These are phyloP conservation scores for Pegoplata infirma DNA, from an alignment of 2,888 invertebrate species.

Conservation along the genomic window DNA sequence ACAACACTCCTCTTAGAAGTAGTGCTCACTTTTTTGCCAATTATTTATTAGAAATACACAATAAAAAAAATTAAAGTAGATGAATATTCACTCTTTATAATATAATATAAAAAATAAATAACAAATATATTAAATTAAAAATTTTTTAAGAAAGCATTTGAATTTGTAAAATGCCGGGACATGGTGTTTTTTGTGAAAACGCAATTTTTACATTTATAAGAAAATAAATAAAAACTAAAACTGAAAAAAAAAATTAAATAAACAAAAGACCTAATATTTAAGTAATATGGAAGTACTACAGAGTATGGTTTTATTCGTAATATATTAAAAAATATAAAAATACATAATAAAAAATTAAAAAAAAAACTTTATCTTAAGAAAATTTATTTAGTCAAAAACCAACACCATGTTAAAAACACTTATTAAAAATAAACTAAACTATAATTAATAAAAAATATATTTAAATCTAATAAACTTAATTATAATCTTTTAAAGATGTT, in stretches of 20 bases:
- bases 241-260: not conserved
- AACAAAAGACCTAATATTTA: not conserved
- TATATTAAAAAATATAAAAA: not conserved
- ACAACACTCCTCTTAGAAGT: too few relatives aligned
- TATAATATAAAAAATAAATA: not conserved
- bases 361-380: not conserved
- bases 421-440: not conserved
- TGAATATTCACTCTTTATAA: not conserved
- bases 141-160: constrained; percentile 9
- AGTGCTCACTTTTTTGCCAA: too few relatives aligned
- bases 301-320: not conserved
- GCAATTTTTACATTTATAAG: not conserved
- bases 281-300: not conserved
- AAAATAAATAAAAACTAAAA: too few relatives aligned
- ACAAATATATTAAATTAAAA: not conserved
- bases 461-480: not conserved
- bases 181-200: not conserved
- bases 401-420: constrained; percentile 36
- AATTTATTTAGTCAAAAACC: constrained; percentile 22
- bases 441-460: not conserved
- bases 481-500: constrained; percentile 16
- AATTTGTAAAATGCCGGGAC: constrained; percentile 23
- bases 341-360: not conserved
- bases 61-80: not conserved
- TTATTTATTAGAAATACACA: not conserved